A percentile compares a stretch with the other conserved stretches of the same genome.
Evolutionary conservation across 2,113 vertebrate species (phyloP).

Genomic region (Seriola rivoliana): DNA sequence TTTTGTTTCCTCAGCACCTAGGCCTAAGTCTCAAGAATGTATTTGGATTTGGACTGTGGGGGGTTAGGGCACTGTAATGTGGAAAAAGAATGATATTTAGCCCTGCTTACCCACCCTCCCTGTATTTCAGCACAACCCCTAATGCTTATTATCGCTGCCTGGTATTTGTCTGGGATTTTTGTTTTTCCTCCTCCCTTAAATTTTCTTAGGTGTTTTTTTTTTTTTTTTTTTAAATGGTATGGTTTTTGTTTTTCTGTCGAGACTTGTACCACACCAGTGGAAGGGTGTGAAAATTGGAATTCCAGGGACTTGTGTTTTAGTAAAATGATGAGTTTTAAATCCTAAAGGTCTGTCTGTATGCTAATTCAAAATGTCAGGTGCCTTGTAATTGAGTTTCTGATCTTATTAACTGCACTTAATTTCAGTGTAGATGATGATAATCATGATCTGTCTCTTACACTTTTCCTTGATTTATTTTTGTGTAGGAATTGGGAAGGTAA

Average conservation of each 20-base stretch:
- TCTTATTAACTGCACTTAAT: background rate
- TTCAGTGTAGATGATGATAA: background rate
- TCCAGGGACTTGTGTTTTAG: conserved; percentile 1
- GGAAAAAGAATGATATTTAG: conserved; percentile 63
- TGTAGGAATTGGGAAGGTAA: conserved; percentile 92
- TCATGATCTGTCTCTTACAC: background rate
- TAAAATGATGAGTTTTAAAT: conserved; percentile 24
- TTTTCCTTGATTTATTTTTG: conserved; percentile 8
- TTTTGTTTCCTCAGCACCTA: conserved; percentile 68
- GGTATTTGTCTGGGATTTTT: conserved; percentile 54
- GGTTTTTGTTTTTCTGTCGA: conserved; percentile 41
- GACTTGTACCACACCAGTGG: conserved; percentile 26
- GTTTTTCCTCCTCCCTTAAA: conserved; percentile 16
- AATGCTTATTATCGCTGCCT: conserved; percentile 66
- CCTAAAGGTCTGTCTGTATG: background rate
- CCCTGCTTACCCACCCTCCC: conserved; percentile 50
- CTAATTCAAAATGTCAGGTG: background rate
- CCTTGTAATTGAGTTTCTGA: conserved; percentile 10
- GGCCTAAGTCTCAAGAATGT: conserved; percentile 78
- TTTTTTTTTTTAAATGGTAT: background rate
- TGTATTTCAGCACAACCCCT: conserved; percentile 51
- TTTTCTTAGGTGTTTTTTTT: conserved; percentile 13
- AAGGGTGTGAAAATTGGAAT: conserved; percentile 9
- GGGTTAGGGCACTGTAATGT: conserved; percentile 51
- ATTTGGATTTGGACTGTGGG: conserved; percentile 63